phyloP scores from a whole-genome alignment of 2,113 vertebrate genomes.

The Mirounga angustirostris region DNA sequence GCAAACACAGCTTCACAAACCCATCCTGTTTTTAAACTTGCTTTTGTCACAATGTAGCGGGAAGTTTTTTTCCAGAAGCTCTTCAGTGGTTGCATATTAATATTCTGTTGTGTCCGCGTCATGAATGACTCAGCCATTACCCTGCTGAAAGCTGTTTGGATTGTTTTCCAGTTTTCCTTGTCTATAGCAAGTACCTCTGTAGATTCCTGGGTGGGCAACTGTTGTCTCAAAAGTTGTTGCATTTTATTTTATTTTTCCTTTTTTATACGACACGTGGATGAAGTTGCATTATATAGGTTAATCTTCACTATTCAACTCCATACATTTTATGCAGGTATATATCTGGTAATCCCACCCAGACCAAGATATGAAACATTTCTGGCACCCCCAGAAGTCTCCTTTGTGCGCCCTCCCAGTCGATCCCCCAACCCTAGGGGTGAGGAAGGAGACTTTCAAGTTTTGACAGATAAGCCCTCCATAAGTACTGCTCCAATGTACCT shows the following conservation, averaged over 20 bases:
- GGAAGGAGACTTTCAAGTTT: background rate
- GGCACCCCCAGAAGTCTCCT: background rate
- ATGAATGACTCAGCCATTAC: background rate
- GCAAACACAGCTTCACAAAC: background rate
- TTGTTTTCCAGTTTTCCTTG: background rate
- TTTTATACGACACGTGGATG: background rate
- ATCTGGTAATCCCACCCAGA: background rate
- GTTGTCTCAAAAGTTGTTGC: background rate
- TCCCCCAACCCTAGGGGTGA: background rate
- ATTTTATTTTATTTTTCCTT: background rate
- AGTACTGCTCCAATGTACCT: background rate
- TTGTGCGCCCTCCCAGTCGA: background rate
- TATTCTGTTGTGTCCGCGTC: background rate
- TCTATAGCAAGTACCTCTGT: background rate
- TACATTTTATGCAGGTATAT: no score
- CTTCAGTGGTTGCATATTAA: background rate
- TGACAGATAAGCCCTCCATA: background rate
- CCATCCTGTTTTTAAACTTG: background rate
- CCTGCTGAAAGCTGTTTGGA: background rate
- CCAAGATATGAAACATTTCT: background rate
- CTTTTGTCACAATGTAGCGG: background rate
- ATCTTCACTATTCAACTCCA: background rate
- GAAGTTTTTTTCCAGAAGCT: background rate
- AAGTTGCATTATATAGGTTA: fast-evolving
- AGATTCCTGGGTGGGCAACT: background rate